Conservation (phyloP, 2,888 invertebrate species). For the Frankliniella intonsa region DNA sequence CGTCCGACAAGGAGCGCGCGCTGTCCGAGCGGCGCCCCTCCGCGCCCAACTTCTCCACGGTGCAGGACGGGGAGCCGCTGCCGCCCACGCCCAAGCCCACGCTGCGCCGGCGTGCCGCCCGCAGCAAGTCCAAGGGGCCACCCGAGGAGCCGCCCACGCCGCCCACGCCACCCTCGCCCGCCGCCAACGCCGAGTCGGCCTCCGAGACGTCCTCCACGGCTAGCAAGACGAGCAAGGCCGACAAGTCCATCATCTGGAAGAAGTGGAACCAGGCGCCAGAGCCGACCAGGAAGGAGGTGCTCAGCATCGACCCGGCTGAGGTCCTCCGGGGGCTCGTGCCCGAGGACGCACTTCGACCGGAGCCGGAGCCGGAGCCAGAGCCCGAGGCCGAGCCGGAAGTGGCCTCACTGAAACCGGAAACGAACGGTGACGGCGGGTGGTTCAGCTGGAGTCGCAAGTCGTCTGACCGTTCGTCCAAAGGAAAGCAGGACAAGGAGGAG, state of each 20-base stretch:
- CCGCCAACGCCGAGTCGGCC: background rate
- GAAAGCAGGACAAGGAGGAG: slow-evolving; percentile 42
- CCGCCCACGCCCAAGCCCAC: slow-evolving; percentile 21
- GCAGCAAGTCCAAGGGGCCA: slow-evolving; percentile 18
- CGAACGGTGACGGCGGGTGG: slow-evolving; percentile 24
- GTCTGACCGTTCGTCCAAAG: slow-evolving; percentile 35
- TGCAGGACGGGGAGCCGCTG: slow-evolving; percentile 28
- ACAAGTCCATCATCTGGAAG: slow-evolving; percentile 32
- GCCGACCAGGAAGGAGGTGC: slow-evolving; percentile 31
- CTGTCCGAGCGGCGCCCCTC: background rate
- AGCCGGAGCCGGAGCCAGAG: slow-evolving; percentile 47
- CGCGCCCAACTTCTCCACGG: background rate
- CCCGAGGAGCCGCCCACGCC: background rate
- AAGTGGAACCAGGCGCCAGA: slow-evolving; percentile 33
- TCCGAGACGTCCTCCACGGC: slow-evolving; percentile 27
- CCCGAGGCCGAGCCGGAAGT: slow-evolving; percentile 47
- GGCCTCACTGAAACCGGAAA: background rate
- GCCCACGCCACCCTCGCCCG: slow-evolving; percentile 27
- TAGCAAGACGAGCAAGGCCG: slow-evolving; percentile 29
- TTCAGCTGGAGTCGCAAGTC: slow-evolving; percentile 29
- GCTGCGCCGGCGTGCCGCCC: background rate
- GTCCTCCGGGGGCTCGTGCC: background rate
- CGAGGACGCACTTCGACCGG: slow-evolving; percentile 30
- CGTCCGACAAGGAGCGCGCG: background rate
- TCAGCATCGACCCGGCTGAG: slow-evolving; percentile 18